Conservation (phyloP, 1,140 invertebrate species). For the Euura lappo region DNA sequence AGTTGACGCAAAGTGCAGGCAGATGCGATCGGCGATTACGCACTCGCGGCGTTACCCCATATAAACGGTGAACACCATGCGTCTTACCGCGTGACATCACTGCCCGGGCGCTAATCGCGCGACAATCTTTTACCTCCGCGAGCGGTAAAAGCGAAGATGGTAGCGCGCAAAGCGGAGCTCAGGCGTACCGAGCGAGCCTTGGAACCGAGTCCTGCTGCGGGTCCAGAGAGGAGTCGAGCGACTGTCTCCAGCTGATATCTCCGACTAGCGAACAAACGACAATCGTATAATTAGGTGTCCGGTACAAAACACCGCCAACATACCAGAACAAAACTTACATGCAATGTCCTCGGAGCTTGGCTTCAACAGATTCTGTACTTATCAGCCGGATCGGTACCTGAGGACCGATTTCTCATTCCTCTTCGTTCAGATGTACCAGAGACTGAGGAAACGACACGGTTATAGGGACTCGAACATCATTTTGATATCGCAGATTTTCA, state of each 20-base stretch:
- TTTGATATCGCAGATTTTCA: no score
- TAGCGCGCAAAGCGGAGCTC: slow-evolving; percentile 23
- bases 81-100: slow-evolving; percentile 57
- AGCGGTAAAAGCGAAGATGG: slow-evolving; percentile 26
- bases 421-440: no score
- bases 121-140: slow-evolving; percentile 54
- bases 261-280: slow-evolving; percentile 47
- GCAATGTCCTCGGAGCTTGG: not conserved
- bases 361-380: no score
- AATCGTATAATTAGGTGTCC: slow-evolving; percentile 59
- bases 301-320: slow-evolving; percentile 25
- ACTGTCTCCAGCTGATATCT: slow-evolving; percentile 45
- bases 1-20: slow-evolving; percentile 59
- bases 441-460: no score
- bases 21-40: slow-evolving; percentile 61
- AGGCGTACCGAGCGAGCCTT: slow-evolving; percentile 18
- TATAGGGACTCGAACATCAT: no score
- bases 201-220: slow-evolving; percentile 22
- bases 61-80: slow-evolving; percentile 56
- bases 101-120: slow-evolving; percentile 57
- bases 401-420: no score
- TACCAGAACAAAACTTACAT: not conserved
- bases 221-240: slow-evolving; percentile 32
- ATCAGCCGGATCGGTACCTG: no score
- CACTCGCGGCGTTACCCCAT: slow-evolving; percentile 59